These are phyloP conservation scores for Indri indri DNA, from an alignment of 2,113 vertebrate species.

Conservation along the genomic window DNA sequence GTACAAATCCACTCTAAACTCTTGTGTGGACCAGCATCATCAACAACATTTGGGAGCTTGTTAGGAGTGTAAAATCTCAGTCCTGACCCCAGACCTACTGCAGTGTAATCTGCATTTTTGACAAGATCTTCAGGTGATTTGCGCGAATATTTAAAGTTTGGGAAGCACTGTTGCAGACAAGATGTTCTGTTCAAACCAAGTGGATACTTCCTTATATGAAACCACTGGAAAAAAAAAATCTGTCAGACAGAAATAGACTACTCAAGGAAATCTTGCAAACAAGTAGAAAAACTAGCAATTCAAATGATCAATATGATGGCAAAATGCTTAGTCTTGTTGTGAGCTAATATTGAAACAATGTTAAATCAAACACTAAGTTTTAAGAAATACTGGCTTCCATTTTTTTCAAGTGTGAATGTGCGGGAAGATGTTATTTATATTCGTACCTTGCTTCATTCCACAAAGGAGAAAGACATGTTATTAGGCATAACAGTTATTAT, in stretches of 20 bases:
- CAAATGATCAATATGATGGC: neutral
- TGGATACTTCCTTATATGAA: constrained; percentile 43
- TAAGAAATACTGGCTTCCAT: neutral
- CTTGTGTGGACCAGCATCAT: neutral
- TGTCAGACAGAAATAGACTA: constrained; percentile 46
- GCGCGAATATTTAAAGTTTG: neutral
- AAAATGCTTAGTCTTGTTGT: neutral
- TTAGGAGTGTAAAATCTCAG: neutral
- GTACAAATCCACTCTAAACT: neutral
- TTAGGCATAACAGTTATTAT: neutral
- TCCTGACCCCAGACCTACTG: neutral
- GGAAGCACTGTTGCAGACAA: constrained; percentile 2
- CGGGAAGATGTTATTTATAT: constrained; percentile 17
- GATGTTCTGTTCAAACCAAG: constrained; percentile 32
- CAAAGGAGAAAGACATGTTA: constrained; percentile 6
- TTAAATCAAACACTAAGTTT: constrained; percentile 31
- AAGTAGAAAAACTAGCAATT: constrained; percentile 54
- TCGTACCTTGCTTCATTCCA: neutral
- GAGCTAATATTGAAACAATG: constrained; percentile 53
- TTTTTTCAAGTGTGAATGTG: neutral
- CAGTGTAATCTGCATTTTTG: neutral
- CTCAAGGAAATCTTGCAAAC: constrained; percentile 36
- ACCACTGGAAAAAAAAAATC: neutral
- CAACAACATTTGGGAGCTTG: neutral
- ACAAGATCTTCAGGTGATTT: neutral